Evolutionary conservation across 2,888 invertebrate genomes (phyloP), one percentile per base, ranked within the genome.

Genomic region (Ischnura elegans): DNA sequence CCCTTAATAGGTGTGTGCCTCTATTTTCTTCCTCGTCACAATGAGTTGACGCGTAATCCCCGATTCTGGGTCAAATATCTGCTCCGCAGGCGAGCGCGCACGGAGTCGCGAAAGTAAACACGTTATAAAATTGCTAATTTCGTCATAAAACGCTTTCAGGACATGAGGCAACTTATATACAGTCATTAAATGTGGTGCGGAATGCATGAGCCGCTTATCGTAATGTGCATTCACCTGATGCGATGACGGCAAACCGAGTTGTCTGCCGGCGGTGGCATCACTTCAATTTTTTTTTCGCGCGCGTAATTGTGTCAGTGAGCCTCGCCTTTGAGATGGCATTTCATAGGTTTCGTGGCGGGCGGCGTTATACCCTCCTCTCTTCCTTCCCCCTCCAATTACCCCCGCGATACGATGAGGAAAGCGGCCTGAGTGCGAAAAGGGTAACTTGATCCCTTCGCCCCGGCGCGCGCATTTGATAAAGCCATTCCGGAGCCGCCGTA

Each of bases 401-500:
- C 76, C 36, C 76, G 76, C 76, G 76, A 76, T 76, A 76, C 36
- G 36, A 76, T 25, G 76, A 2, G 76, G 76, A 76, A 76, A 36
- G 76, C 76, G 76, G 76, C 76, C 76, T 29, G 76, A n/a, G n/a
- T 76, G 76, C 36, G 76, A 76, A 76, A 51, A 29, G 76, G 25
- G 90, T 55, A 90, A 90, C 90, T 43, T 55, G 61, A 90, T 90
- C 90, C 90, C 43, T 43, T 42, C 66, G n/a, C n/a, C 90, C 47
- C 25, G 43, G 61, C 90, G 61, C n/a, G n/a, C 90, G n/a, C 61
- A 43, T 61, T 90, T 87, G 55, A 55, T 55, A 61, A 43, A 90
- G 43, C 90, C 90, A 90, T 90, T 55, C 43, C 61, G n/a, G 61
- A 55, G 90, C 36, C 42, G 25, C 61, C 61, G 55, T 90, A 90